Conservation (phyloP, 2,888 invertebrate species). For the Drosophila planitibia region DNA sequence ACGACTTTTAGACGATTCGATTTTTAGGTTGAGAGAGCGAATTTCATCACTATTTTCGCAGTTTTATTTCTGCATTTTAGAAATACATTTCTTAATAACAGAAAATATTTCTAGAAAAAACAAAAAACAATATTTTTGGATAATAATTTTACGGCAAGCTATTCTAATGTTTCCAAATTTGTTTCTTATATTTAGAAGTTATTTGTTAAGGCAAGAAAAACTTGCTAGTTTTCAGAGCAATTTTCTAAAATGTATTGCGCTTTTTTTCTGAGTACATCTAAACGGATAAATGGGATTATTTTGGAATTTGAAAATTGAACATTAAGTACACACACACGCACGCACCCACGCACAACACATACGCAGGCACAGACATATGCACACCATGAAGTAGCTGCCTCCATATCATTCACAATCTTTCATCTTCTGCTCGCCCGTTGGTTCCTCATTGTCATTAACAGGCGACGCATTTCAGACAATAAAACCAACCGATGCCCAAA, state of each 20-base stretch:
- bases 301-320: neutral
- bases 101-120: neutral
- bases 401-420: slow-evolving; percentile 79
- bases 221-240: neutral
- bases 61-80: neutral
- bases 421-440: slow-evolving; percentile 52
- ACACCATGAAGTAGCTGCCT: slow-evolving; percentile 42
- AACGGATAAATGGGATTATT: neutral
- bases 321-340: neutral
- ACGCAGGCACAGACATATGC: slow-evolving; percentile 5
- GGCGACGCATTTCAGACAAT: slow-evolving; percentile 85
- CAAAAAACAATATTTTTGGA: neutral
- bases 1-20: neutral
- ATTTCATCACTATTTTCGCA: neutral
- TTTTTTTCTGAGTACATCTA: neutral
- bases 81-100: neutral
- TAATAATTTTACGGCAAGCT: neutral
- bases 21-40: neutral
- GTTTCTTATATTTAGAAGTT: neutral
- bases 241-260: neutral
- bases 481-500: slow-evolving; percentile 43
- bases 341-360: neutral
- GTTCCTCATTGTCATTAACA: slow-evolving; percentile 84
- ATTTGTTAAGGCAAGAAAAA: neutral
- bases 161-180: neutral